These are phyloP conservation scores for Thysanoteuthis rhombus DNA, from an alignment of 2,888 invertebrate genomes.

Conservation along the genomic window DNA sequence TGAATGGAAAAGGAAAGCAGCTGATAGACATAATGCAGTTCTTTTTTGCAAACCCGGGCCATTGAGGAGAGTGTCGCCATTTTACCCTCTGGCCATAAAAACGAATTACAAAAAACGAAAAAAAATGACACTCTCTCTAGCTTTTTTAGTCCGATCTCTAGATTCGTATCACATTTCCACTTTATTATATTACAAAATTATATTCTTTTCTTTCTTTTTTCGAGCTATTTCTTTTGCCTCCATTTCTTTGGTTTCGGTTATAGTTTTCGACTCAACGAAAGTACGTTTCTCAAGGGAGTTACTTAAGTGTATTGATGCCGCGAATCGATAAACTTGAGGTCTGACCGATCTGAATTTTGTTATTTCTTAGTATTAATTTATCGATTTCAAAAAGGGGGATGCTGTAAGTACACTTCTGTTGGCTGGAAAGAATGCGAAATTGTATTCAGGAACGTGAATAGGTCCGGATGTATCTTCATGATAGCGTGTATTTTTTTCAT, in stretches of 20 bases:
- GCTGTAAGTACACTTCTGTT: not conserved
- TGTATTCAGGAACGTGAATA: not conserved
- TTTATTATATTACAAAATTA: not conserved
- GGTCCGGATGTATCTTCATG: not conserved
- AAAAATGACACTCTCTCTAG: no score
- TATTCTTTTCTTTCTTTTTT: not conserved
- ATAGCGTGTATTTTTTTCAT: not conserved
- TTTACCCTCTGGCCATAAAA: no score
- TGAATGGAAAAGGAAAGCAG: not conserved
- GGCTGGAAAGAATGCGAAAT: not conserved
- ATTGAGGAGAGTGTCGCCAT: no score
- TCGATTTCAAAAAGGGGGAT: not conserved
- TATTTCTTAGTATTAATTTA: not conserved
- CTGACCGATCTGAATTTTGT: not conserved
- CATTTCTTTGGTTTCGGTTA: not conserved
- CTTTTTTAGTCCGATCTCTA: no score
- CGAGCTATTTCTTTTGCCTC: not conserved
- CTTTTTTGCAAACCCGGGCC: not conserved
- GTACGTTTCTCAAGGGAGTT: not conserved
- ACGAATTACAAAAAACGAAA: no score
- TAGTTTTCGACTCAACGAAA: not conserved
- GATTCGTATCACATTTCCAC: no score
- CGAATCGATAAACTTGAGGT: not conserved
- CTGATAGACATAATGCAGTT: not conserved
- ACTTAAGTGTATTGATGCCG: not conserved